A percentile compares a stretch with the other conserved stretches of the same genome.
These are phyloP conservation scores for Uropetala carovei DNA, from an alignment of 2,888 invertebrate species.

Conservation along the genomic window DNA sequence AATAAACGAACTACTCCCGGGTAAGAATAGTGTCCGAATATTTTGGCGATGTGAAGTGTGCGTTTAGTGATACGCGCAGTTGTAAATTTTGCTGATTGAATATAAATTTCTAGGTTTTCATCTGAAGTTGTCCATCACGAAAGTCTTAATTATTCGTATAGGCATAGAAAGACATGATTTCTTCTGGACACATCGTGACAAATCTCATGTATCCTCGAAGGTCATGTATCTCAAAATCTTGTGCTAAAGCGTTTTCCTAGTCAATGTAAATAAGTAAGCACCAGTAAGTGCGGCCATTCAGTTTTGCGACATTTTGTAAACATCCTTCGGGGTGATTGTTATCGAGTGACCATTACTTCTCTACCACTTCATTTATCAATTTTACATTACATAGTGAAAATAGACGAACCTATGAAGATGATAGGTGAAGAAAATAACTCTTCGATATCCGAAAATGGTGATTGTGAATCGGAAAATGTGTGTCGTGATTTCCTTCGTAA, in stretches of 20 bases:
- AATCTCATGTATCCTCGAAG: conserved; percentile 32
- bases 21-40: conserved; percentile 48
- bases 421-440: conserved; percentile 60
- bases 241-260: conserved; percentile 15
- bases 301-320: background rate
- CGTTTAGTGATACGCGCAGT: background rate
- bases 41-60: conserved; percentile 13
- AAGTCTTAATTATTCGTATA: background rate
- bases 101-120: background rate
- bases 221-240: conserved; percentile 14
- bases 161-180: background rate
- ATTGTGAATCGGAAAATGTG: conserved; percentile 74
- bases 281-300: background rate
- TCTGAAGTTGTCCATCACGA: background rate
- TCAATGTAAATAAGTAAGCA: background rate
- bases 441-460: conserved; percentile 53
- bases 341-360: background rate
- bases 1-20: conserved; percentile 62
- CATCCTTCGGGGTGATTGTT: background rate
- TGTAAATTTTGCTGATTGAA: background rate
- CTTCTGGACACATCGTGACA: background rate
- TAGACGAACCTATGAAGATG: conserved; percentile 48
- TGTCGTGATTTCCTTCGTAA: conserved; percentile 80
- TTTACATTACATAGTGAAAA: conserved; percentile 34
- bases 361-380: background rate